Base-by-base conservation (phyloP, 2,797 vertebrate genomes). In the Hozukius guyotensis region DNA sequence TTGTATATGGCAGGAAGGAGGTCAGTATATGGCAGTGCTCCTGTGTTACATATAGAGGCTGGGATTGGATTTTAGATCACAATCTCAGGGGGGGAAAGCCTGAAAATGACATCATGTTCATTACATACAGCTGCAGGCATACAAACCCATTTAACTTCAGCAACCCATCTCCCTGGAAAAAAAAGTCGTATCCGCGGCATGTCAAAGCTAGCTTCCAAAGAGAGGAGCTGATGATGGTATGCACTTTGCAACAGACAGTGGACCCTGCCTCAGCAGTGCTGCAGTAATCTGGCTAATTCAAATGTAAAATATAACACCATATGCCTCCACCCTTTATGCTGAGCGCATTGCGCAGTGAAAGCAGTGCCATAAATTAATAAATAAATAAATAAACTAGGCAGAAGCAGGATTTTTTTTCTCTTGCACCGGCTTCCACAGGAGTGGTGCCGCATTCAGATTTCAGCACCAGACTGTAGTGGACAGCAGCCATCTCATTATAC, bases 301-400 rank as follows among this genome's bases (percentile, higher is more conserved):
- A 56, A 78, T 65, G 73, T 74, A 61, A 77, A 87, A 87, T 61
- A 80, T 59, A 80, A 66, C 24, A 72, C 16, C 87, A 74, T 61
- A 77, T 73, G 78, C 77, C 82, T 85, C 84, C 90, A 88, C 85
- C 89, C 87, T 78, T 18, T 60, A 62, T 49, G 71, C 12, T 42
- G 68, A 67, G 85, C 87, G 92, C 93, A 93, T 67, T 92, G 90
- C 89, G 87, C 91, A 92, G 22, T 62, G 59, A 88, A 83, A 91
- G 75, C 75, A 31, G 55, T 22, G 67, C 56, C 77, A 84, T 68
- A 77, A 75, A 93, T 92, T 53, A 90, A 88, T 90, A 64, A 89
- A 91, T 83, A 87, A 88, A 73, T 2, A 61, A 75, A 72, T 36
- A 71, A 71, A 77, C 7, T 10, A 57, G 49, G 36, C 57, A 74